These are phyloP conservation scores for Mola mola DNA, from an alignment of 2,113 vertebrate genomes.

Conservation along the genomic window DNA sequence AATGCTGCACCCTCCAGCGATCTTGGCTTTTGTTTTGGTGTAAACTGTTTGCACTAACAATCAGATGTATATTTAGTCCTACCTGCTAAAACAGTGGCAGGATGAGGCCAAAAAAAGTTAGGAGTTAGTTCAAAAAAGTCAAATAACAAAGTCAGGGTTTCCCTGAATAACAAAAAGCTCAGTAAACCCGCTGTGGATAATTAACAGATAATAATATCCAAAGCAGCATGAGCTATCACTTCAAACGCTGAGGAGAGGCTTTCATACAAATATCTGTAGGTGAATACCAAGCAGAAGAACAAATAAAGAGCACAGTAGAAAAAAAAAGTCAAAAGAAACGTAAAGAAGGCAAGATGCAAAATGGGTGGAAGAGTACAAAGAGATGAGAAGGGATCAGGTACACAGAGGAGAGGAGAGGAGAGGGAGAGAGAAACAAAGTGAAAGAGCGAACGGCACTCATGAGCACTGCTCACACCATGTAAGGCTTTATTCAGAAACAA, in stretches of 20 bases:
- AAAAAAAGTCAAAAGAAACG: constrained; percentile 11
- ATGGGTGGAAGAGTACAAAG: constrained; percentile 16
- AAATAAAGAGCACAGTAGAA: constrained; percentile 4
- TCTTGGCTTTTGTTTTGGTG: too few species aligned
- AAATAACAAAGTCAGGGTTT: constrained; percentile 4
- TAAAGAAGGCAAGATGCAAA: constrained; percentile 6
- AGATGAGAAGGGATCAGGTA: constrained; percentile 35
- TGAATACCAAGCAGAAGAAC: background rate
- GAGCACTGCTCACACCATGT: constrained; percentile 66
- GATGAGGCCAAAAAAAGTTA: background rate
- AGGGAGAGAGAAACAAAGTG: constrained; percentile 27
- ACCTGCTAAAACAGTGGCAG: background rate
- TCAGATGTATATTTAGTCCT: too few species aligned
- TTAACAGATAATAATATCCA: constrained; percentile 38
- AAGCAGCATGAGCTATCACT: constrained; percentile 11
- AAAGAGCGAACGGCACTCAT: constrained; percentile 39
- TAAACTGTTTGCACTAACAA: too few species aligned
- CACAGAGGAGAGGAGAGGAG: constrained; percentile 15
- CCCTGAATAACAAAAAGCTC: constrained; percentile 34
- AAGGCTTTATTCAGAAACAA: constrained; percentile 70
- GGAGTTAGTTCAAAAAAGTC: background rate
- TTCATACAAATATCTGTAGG: constrained; percentile 5
- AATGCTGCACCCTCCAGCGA: too few species aligned
- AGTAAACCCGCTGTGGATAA: constrained; percentile 32
- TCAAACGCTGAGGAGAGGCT: constrained; percentile 32